Percentiles rank a stretch among this genome's conserved stretches.
Evolutionary conservation across 1,140 invertebrate species (phyloP).

Genomic region (Nomia melanderi): DNA sequence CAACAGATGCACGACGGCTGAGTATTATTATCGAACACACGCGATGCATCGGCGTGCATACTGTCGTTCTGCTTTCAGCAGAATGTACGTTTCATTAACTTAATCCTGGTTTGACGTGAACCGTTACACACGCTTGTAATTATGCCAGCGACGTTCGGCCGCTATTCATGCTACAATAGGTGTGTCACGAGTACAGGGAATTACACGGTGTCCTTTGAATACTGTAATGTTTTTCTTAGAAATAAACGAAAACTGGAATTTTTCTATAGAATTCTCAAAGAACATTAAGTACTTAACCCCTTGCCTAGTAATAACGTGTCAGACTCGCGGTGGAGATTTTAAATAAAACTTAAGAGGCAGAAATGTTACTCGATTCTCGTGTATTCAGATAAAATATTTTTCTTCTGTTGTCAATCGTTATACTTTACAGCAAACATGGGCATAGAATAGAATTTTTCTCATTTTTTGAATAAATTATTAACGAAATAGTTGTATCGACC

Average conservation of each 20-base stretch:
- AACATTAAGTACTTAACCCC: too few species aligned
- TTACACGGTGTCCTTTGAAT: slow-evolving; percentile 11
- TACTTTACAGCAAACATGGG: too few species aligned
- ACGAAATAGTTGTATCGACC: too few species aligned
- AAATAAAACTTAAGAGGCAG: too few species aligned
- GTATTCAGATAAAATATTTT: too few species aligned
- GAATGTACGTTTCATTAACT: slow-evolving; percentile 27
- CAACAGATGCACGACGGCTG: not conserved
- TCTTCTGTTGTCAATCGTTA: too few species aligned
- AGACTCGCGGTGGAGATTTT: too few species aligned
- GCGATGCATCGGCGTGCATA: not conserved
- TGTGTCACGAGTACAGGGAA: slow-evolving; percentile 18
- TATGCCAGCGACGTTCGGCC: slow-evolving; percentile 70
- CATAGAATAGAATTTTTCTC: too few species aligned
- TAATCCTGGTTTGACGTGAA: slow-evolving; percentile 55
- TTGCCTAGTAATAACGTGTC: too few species aligned
- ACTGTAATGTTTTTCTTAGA: not conserved
- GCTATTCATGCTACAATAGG: slow-evolving; percentile 57
- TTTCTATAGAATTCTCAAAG: too few species aligned
- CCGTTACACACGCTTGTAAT: slow-evolving; percentile 66
- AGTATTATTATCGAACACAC: not conserved
- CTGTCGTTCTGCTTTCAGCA: slow-evolving; percentile 7
- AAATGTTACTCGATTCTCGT: too few species aligned
- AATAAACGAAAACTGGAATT: not conserved
- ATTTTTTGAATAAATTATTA: too few species aligned